A percentile compares a stretch with the other conserved stretches of the same genome.
phyloP scores from a whole-genome alignment of 2,888 invertebrate genomes.

The Drosophila helvetica region DNA sequence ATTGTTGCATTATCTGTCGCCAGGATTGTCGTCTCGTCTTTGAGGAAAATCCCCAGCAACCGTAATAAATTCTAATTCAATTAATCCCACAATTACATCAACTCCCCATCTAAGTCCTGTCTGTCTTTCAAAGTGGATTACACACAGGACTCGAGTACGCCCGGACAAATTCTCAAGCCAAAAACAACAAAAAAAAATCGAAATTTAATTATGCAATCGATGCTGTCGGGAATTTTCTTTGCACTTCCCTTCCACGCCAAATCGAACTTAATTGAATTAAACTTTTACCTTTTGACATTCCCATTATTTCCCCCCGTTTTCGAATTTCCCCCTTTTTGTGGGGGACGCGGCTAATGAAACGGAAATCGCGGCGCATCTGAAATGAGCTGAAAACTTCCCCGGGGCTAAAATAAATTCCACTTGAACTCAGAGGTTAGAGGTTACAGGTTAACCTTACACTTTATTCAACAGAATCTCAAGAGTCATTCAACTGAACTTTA shows the following conservation, averaged over 20 bases:
- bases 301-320: conserved; percentile 21
- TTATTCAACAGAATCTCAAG: conserved; percentile 4
- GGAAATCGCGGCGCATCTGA: conserved; percentile 39
- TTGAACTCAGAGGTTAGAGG: conserved; percentile 28
- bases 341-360: conserved; percentile 45
- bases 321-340: conserved; percentile 26
- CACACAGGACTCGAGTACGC: background rate
- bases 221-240: conserved; percentile 8
- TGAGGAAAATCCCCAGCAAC: background rate
- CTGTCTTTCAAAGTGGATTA: background rate
- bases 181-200: conserved; percentile 19
- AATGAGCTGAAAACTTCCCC: conserved; percentile 34
- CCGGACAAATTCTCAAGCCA: background rate
- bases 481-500: conserved; percentile 29
- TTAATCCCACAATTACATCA: conserved; percentile 10
- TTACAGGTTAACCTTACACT: conserved; percentile 9
- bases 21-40: background rate
- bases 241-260: background rate
- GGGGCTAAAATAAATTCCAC: conserved; percentile 25
- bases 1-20: conserved; percentile 16
- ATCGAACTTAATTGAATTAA: conserved; percentile 61
- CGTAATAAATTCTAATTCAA: conserved; percentile 24
- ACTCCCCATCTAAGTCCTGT: background rate
- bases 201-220: conserved; percentile 56
- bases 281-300: conserved; percentile 54